phyloP scores from a whole-genome alignment of 2,797 vertebrate species.

The Takifugu rubripes region DNA sequence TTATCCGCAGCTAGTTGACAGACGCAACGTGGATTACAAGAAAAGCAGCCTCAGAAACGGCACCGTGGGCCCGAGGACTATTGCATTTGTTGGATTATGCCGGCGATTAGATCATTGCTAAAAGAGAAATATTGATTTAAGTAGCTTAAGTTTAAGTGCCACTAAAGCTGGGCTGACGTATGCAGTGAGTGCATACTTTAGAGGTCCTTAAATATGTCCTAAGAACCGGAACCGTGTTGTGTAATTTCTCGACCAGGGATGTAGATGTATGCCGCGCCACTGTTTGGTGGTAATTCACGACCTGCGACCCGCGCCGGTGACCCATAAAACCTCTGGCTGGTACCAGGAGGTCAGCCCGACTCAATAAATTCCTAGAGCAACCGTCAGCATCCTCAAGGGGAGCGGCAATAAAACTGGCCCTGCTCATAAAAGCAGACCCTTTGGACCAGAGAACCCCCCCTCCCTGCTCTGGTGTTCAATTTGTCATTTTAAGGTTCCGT shows the following conservation, averaged over 20 bases:
- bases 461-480: conserved; percentile 34
- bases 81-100: conserved; percentile 3
- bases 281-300: conserved; percentile 68
- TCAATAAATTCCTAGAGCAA: conserved; percentile 65
- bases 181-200: conserved; percentile 15
- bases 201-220: conserved; percentile 12
- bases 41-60: too few relatives aligned
- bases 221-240: conserved; percentile 24
- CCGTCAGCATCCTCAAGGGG: conserved; percentile 50
- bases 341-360: conserved; percentile 53
- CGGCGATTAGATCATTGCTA: not conserved
- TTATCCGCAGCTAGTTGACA: too few relatives aligned
- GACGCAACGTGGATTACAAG: too few relatives aligned
- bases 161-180: conserved; percentile 1
- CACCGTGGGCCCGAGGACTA: too few relatives aligned
- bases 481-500: conserved; percentile 45
- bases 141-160: conserved; percentile 5
- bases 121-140: conserved; percentile 2
- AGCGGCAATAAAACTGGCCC: conserved; percentile 56
- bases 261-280: conserved; percentile 42
- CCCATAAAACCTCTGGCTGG: conserved; percentile 59
- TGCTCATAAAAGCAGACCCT: conserved; percentile 56
- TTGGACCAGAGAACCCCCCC: conserved; percentile 44
- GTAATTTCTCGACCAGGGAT: not conserved
- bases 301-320: conserved; percentile 59